Conservation (phyloP, 2,113 vertebrate species). For the Geococcyx californianus region DNA sequence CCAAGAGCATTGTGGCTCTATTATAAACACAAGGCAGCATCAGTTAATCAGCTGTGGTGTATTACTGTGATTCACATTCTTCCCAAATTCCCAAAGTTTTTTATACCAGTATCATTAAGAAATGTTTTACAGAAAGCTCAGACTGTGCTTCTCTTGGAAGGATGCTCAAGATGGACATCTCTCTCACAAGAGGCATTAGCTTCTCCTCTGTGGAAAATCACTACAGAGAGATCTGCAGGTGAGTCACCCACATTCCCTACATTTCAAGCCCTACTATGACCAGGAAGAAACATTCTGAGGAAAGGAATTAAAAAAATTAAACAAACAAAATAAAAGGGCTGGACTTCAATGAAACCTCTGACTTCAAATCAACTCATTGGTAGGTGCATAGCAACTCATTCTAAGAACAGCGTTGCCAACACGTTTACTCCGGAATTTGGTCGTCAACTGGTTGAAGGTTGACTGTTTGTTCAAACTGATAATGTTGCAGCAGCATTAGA, state of each 20-base stretch:
- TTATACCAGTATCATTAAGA: neutral
- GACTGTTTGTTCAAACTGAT: neutral
- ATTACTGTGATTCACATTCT: neutral
- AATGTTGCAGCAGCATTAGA: neutral
- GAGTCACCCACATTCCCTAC: neutral
- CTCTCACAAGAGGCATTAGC: neutral
- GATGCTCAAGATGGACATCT: neutral
- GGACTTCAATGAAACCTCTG: neutral
- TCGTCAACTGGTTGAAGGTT: slow-evolving; percentile 3
- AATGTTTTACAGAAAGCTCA: neutral
- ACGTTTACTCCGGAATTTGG: slow-evolving; percentile 11
- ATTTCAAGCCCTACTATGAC: neutral
- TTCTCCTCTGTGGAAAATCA: neutral
- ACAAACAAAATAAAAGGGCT: neutral
- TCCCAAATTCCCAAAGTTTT: neutral
- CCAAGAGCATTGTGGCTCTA: neutral
- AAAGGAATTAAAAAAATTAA: neutral
- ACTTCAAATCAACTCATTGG: neutral
- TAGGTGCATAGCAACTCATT: neutral
- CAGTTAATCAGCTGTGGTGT: neutral
- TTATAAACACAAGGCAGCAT: neutral
- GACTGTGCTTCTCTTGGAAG: neutral
- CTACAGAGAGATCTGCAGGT: neutral
- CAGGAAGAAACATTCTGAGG: neutral
- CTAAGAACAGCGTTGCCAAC: neutral